Evolutionary conservation across 2,113 vertebrate genomes (phyloP), one percentile per base, ranked within the genome.

Genomic region (Cynoglossus semilaevis): DNA sequence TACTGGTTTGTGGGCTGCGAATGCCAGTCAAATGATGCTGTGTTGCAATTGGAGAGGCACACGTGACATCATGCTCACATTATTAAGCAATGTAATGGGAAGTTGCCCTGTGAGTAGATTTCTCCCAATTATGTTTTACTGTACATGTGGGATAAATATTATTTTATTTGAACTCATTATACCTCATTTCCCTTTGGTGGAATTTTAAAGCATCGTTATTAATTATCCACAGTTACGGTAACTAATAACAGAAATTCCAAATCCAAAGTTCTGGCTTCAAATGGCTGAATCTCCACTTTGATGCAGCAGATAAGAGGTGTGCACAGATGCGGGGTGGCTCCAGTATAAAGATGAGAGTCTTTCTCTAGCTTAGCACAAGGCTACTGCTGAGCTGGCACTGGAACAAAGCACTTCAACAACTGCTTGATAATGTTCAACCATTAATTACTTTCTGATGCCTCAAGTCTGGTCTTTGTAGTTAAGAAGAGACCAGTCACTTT

Each of bases 401-500:
- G 68, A 85, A 87, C 82, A 87, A 84, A 87, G 81, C 51, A 34
- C 49, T 69, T 67, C 34, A 78, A 86, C 86, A 84, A 80, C 81
- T 83, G 85, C 72, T 74, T 86, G 72, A 83, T 85, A 77, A 88
- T 82, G 72, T 79, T 72, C 75, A 85, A 71, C 78, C 72, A 85
- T 86, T 82, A 82, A 88, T 88, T 86, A 83, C 79, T 76, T 74
- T 72, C 65, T 77, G 77, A 85, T 77, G 82, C 79, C 77, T 77
- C 74, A 58, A 76, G 80, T 84, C 76, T 81, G 65, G 74, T 76
- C 82, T 35, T 43, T 63, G 76, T 70, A 42, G 34, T 60, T 53
- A 62, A 71, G 66, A 58, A 38, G 60, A 73, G 57, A 81, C 44
- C 58, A 67, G 44, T 71, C 1, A 35, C 35, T 48, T 53, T 43